Evolutionary conservation across 1,140 invertebrate species (phyloP), one percentile per base, ranked within the genome.

Genomic region (Heliconius hermathena): DNA sequence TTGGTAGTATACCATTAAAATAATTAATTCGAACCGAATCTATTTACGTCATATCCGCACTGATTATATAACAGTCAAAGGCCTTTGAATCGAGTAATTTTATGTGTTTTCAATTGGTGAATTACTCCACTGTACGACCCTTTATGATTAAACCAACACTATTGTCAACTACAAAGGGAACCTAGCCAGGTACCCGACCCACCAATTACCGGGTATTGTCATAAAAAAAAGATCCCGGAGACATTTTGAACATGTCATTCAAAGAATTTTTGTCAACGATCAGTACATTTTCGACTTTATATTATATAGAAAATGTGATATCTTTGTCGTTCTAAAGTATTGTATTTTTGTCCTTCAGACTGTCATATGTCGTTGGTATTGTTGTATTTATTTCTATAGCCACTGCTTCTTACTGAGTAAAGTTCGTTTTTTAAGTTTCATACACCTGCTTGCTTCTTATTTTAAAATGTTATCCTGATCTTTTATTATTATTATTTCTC

Each of bases 231-330:
- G 85, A 89, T 91, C 89, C 87, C 84, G 85, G 91, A 88, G 93
- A 94, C 92, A 94, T 92, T 92, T 91, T 89, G 86, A 89, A 89
- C 91, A 90, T 93, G 91, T 94, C 91, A 93, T 92, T 93, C 91
- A 88, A 84, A 84, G 83, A 83, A 81, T 78, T 78, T 52, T 81
- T 80, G 74, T 66, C 74, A 78, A 81, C 75, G 74, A 75, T 77
- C 60, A 38, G 2, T 72, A 41, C 71, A 87, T 82, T 84, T 81
- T 86, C 18, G 81, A 81, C 83, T 74, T 82, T 89, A 87, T 78
- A 16, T 0, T 52, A 75, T 41, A n/a, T 8, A 33, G 77, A 74
- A 71, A 79, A 79, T 78, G 74, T 75, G 78, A 77, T 79, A 82
- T 81, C 60, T 77, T 77, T 88, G 86, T 86, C 52, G 79, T 81